Base-by-base conservation (phyloP, 64 coral and sea anemone genomes). In the Montipora efflorescens region DNA sequence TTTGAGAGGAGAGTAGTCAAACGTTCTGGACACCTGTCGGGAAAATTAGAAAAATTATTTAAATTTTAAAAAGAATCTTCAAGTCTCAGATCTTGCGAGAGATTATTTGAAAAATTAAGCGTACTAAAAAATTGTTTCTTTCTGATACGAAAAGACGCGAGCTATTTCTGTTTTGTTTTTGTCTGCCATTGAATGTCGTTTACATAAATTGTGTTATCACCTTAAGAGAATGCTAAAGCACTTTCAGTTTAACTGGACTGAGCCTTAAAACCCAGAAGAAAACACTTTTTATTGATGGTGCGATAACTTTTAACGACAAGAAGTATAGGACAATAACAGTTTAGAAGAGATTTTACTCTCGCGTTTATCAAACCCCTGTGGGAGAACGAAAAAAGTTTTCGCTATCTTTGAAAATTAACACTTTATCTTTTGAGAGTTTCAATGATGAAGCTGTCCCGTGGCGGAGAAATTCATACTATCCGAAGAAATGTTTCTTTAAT, bases 181-280 rank as follows among this genome's bases (percentile, higher is more conserved):
- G 62, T 71, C 71, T 16, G 5, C 16, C 19, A 45, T 49, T 12
- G 62, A 86, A 86, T 10, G 45, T 20, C 10, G 62, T 86, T 86
- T 21, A 19, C 6, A 50, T 71, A 70, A 86, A 86, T 86, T 86
- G 82, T 9, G 66, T 86, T 86, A 86, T 86, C 82, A 86, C 82
- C 82, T 50, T 10, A 19, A 49, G 19, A 71, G 46, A 86, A 47
- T 70, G 47, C 82, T 48, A 86, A 69, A 86, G 82, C 82, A 86
- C 66, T 72, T 20, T 49, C 12, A 48, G 47, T 62, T 62, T 71
- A 71, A 84, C 62, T 84, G 70, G 16, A 71, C 62, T 71, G 43
- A 68, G 82, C 64, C 46, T 18, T 86, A 86, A 86, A 86, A 86
- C 45, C 8, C 44, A 69, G 45, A 86, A 70, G 45, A 86, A 86